These are phyloP conservation scores for Laupala kohalensis DNA, from an alignment of 1,140 invertebrate species.

Conservation along the genomic window DNA sequence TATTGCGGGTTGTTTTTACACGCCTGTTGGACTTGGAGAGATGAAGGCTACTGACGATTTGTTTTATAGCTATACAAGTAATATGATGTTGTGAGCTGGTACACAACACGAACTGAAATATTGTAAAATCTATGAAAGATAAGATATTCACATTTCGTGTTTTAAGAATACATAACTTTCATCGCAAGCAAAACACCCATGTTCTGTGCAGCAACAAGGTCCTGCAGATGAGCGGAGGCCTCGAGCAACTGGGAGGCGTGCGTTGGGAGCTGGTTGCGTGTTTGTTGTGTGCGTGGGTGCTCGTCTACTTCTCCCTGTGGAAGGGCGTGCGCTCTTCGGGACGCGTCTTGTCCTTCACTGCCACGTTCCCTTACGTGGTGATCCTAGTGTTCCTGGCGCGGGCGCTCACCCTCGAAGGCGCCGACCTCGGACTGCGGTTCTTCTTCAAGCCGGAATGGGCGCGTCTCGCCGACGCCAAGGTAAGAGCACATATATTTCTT, in stretches of 20 bases:
- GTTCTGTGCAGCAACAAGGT: constrained; percentile 52
- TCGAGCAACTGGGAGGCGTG: constrained; percentile 65
- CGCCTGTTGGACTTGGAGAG: too few relatives aligned
- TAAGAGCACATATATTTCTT: too few relatives aligned
- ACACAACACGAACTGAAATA: too few relatives aligned
- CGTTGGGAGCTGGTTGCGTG: constrained; percentile 78
- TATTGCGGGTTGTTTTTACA: too few relatives aligned
- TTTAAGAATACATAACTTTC: too few relatives aligned
- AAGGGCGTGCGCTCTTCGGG: constrained; percentile 81
- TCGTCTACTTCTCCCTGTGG: constrained; percentile 87
- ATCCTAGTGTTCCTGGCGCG: constrained; percentile 67
- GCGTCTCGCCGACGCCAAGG: constrained; percentile 66
- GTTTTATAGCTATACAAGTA: too few relatives aligned
- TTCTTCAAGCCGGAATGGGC: constrained; percentile 83
- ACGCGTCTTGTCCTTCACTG: constrained; percentile 69
- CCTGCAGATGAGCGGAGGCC: constrained; percentile 63
- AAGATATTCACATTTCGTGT: too few relatives aligned
- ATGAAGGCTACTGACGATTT: too few relatives aligned
- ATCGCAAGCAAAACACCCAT: neutral
- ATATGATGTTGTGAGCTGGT: too few relatives aligned
- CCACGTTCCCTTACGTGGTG: constrained; percentile 68
- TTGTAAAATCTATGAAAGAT: too few relatives aligned
- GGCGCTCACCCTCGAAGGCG: constrained; percentile 68
- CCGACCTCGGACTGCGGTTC: constrained; percentile 60
- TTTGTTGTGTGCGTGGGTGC: constrained; percentile 71